These are phyloP conservation scores for Netelia fuscicornis DNA, from an alignment of 2,888 invertebrate species.

Conservation along the genomic window DNA sequence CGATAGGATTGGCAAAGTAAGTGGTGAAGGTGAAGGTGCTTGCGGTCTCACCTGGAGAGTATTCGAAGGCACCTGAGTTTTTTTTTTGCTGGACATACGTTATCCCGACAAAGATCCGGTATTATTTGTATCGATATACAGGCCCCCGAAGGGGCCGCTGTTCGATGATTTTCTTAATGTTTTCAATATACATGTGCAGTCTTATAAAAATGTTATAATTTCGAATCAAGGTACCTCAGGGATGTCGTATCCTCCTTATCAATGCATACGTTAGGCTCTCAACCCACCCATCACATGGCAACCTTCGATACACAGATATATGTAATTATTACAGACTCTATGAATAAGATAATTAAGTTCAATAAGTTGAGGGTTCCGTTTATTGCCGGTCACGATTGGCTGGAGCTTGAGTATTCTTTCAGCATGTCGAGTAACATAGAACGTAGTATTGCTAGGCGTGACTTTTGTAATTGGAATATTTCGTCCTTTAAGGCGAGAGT, in stretches of 20 bases:
- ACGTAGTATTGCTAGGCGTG: neutral
- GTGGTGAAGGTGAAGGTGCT: neutral
- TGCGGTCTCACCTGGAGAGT: neutral
- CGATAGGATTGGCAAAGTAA: neutral
- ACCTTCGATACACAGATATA: neutral
- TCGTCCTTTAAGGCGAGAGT: neutral
- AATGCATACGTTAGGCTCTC: neutral
- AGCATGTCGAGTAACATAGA: neutral
- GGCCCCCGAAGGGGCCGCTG: neutral
- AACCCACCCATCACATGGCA: neutral
- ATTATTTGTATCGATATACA: neutral
- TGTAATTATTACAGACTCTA: neutral
- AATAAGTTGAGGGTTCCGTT: neutral
- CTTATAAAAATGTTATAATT: neutral
- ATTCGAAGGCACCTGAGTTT: neutral
- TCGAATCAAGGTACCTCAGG: neutral
- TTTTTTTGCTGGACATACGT: neutral
- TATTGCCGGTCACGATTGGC: neutral
- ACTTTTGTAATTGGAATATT: neutral
- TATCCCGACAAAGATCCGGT: neutral
- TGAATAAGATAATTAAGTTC: neutral
- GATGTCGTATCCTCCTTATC: neutral
- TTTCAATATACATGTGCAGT: neutral
- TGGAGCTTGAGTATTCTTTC: neutral
- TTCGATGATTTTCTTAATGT: neutral